Evolutionary conservation across 2,113 vertebrate genomes (phyloP).

Genomic region (Lophochroa leadbeateri): DNA sequence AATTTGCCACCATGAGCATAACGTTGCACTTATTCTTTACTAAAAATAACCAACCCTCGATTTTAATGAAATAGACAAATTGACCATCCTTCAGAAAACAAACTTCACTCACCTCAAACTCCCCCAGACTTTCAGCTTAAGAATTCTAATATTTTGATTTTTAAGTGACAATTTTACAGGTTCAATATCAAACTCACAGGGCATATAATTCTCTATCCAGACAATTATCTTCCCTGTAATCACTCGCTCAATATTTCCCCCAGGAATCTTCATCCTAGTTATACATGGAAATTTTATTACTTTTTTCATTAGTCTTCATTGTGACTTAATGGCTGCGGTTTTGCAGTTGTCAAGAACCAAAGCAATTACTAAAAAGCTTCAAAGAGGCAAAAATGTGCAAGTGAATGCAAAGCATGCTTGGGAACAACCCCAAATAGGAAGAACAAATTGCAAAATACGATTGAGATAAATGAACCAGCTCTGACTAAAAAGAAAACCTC

Average conservation of each 20-base stretch:
- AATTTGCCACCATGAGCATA: slow-evolving; percentile 20
- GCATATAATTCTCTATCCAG: slow-evolving; percentile 72
- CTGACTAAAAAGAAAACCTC: neutral
- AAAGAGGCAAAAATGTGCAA: neutral
- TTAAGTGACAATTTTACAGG: slow-evolving; percentile 54
- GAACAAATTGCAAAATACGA: slow-evolving; percentile 1
- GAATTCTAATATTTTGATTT: slow-evolving; percentile 39
- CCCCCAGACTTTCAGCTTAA: neutral
- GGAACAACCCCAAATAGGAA: slow-evolving; percentile 3
- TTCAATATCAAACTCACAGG: slow-evolving; percentile 57
- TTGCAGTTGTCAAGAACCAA: slow-evolving; percentile 59
- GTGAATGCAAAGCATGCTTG: neutral
- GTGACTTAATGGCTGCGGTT: slow-evolving; percentile 49
- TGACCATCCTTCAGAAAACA: neutral
- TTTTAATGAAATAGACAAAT: neutral
- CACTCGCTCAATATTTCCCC: slow-evolving; percentile 69
- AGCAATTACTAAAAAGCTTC: slow-evolving; percentile 56
- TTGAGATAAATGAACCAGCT: neutral
- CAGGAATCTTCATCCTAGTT: slow-evolving; percentile 71
- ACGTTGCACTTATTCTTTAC: neutral
- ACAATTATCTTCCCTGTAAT: slow-evolving; percentile 72
- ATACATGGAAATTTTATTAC: slow-evolving; percentile 65
- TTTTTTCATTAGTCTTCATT: slow-evolving; percentile 70
- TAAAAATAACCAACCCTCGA: slow-evolving; percentile 12
- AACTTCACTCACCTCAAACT: neutral